Evolutionary conservation across 2,113 vertebrate species (phyloP).

Genomic region (Tretioscincus oriximinensis): DNA sequence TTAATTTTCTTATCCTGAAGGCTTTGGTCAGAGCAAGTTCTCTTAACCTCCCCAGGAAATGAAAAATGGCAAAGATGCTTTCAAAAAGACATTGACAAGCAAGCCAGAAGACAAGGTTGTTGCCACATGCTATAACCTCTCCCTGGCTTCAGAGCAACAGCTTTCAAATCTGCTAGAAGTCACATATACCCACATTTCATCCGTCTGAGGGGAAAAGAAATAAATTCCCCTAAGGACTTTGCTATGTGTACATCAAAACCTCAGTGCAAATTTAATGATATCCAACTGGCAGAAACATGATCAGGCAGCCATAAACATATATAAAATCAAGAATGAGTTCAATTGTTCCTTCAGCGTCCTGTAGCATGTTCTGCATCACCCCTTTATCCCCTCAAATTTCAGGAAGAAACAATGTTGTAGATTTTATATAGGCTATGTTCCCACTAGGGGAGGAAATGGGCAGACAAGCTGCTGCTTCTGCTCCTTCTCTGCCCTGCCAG

Average conservation of each 20-base stretch:
- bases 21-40: not conserved
- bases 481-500: too few relatives aligned
- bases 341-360: not conserved
- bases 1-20: not conserved
- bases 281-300: not conserved
- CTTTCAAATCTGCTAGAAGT: not conserved
- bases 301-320: not conserved
- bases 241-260: not conserved
- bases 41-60: not conserved
- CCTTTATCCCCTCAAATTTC: not conserved
- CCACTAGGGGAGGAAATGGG: too few relatives aligned
- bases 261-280: not conserved
- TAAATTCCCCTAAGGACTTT: not conserved
- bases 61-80: not conserved
- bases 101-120: not conserved
- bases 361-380: not conserved
- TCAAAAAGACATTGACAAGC: not conserved
- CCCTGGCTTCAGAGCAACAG: not conserved
- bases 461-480: too few relatives aligned
- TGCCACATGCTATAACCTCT: not conserved
- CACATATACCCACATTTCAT: constrained; percentile 4
- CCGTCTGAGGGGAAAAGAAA: not conserved
- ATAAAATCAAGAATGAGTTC: not conserved
- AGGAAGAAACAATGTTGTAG: too few relatives aligned
- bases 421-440: not conserved